Base-by-base conservation (phyloP, 2,888 invertebrate species). In the Ganaspis brasiliensis region DNA sequence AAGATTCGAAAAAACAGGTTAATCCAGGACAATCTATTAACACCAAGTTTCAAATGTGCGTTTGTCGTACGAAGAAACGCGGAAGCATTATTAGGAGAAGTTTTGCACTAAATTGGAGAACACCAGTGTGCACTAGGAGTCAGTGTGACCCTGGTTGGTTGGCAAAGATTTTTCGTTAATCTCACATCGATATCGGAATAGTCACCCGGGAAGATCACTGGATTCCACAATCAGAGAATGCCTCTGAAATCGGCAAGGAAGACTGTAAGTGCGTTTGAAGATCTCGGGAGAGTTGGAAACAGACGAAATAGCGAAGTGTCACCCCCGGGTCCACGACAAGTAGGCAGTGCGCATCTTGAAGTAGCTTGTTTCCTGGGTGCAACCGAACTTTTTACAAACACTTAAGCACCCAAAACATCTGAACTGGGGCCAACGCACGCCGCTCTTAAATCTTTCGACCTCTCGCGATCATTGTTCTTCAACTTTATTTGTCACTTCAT, bases 401-500 rank as follows among this genome's bases (percentile, higher is more conserved):
- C 79, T 75, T 26, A 77, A 59, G 72, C 76, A 59, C 79, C 70
- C 81, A 80, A 77, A 81, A 81, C 84, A 84, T 79, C 52, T 75
- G 72, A 82, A 82, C 76, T 56, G 79, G 56, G 83, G 78, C 82
- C 82, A 75, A 85, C 80, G 83, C 82, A 86, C 85, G 82, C 79
- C 82, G 73, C 80, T 83, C 82, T 81, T 78, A 75, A 77, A 83
- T 83, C 82, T 81, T 79, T 83, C 73, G 81, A 83, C 83, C 84
- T 79, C 87, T 86, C 85, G 85, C 84, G 83, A 88, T 88, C 89
- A 89, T 90, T 89, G 89, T 89, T 88, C 87, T 85, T 85, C 85
- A 89, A 89, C 88, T 90, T 90, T 90, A 90, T 90, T 90, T 90
- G 90, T 90, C 90, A 90, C 90, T 90, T 90, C 89, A 90, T 90